Base-by-base conservation (phyloP, 2,113 vertebrate species). In the Anoplopoma fimbria region DNA sequence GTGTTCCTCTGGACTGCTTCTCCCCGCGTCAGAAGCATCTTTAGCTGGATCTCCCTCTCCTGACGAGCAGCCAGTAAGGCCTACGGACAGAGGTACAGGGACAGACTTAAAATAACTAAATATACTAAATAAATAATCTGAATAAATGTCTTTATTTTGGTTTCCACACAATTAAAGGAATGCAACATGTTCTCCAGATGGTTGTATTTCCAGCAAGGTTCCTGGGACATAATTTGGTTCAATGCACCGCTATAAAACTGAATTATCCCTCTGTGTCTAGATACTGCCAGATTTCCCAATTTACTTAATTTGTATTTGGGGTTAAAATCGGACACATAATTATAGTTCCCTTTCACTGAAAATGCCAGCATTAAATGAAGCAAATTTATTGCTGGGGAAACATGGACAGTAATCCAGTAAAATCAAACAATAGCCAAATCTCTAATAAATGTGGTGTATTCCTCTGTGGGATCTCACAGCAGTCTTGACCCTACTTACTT, bases 21-120 rank as follows among this genome's bases (percentile, higher is more conserved):
- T 27, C 98, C 98, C 82, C 97, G 95, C 2, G 97, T 96, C 75
- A 99, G 86, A 53, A 97, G 75, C 95, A 99, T 97, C 91, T 98
- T 99, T 85, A 99, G 94, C 91, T 99, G 97, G 75, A 99, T 98
- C 95, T 99, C 98, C 80, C 97, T 97, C 84, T 99, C 98, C 85
- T 98, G 97, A 78, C 96, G 97, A 47, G 96, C 95, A 8, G 96
- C 93, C 57, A 99, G 83, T 40, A 99, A 93, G 3, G 95, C 95
- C 98, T 99, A 80, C 19, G 91, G 51, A 84, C 34, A 83, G 29
- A 21, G 19, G 60, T 21, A 12, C 74, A 60, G 1, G 34, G 53
- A 69, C 31, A 49, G 15, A 65, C 1, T 64, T 12, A 55, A 70
- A 49, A 67, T 9, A 71, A 19, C 8, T 9, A n/a, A n/a, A n/a